Conservation (phyloP, 2,888 invertebrate species). For the Meloe dianella region DNA sequence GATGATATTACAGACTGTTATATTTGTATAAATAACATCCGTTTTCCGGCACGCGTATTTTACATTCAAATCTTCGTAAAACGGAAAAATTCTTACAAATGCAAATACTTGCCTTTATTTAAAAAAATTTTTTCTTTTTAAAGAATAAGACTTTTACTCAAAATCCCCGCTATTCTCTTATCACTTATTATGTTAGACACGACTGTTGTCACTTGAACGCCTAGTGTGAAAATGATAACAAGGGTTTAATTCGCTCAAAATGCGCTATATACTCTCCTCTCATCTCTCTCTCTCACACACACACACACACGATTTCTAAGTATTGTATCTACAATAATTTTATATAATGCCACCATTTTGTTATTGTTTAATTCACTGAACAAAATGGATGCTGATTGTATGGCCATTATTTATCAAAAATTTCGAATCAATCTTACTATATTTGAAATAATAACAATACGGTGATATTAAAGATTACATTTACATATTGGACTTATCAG, state of each 20-base stretch:
- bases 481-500: constrained; percentile 17
- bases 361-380: constrained; percentile 36
- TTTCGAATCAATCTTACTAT: too few relatives aligned
- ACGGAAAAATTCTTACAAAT: too few relatives aligned
- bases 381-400: constrained; percentile 41
- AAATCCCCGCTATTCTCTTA: background rate
- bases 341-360: constrained; percentile 32
- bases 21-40: constrained; percentile 53
- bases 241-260: constrained; percentile 18
- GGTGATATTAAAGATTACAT: background rate
- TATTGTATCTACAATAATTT: background rate
- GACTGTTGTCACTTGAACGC: constrained; percentile 16
- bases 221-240: constrained; percentile 26
- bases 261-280: background rate
- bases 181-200: background rate
- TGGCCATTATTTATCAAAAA: background rate
- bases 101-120: background rate
- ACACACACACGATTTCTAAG: too few relatives aligned
- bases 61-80: too few relatives aligned
- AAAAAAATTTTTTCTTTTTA: too few relatives aligned
- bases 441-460: background rate
- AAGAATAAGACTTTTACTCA: too few relatives aligned
- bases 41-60: constrained; percentile 46
- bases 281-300: background rate
- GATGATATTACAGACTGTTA: constrained; percentile 32